phyloP scores from a whole-genome alignment of 2,797 vertebrate species.

The Danio albolineatus region DNA sequence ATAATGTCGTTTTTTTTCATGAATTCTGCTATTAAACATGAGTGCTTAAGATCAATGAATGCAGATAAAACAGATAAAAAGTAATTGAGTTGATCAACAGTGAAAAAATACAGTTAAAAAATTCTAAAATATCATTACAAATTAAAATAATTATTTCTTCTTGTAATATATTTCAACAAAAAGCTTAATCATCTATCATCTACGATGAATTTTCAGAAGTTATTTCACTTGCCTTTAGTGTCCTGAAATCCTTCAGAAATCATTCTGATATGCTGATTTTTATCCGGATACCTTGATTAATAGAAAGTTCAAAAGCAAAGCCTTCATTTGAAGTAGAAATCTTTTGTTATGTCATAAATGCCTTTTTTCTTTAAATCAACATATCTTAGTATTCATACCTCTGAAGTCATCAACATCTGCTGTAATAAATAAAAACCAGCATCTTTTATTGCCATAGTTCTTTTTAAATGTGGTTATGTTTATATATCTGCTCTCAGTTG shows the following conservation, averaged over 20 bases:
- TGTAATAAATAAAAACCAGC: not conserved
- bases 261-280: not conserved
- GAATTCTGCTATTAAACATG: too few species aligned
- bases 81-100: too few species aligned
- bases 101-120: not conserved
- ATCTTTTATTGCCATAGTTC: not conserved
- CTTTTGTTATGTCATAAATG: not conserved
- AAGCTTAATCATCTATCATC: not conserved
- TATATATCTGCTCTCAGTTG: not conserved
- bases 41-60: too few species aligned
- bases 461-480: not conserved
- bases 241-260: not conserved
- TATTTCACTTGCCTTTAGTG: not conserved
- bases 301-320: not conserved
- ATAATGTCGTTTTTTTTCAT: too few species aligned
- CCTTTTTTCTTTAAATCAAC: not conserved
- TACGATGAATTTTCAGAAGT: not conserved
- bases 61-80: too few species aligned
- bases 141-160: not conserved
- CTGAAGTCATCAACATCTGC: not conserved
- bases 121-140: slow-evolving; percentile 4
- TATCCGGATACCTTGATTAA: not conserved
- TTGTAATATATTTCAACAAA: not conserved
- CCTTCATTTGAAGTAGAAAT: not conserved
- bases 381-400: too few species aligned